These are phyloP conservation scores for Drosophila testacea DNA, from an alignment of 2,888 invertebrate species.

Conservation along the genomic window DNA sequence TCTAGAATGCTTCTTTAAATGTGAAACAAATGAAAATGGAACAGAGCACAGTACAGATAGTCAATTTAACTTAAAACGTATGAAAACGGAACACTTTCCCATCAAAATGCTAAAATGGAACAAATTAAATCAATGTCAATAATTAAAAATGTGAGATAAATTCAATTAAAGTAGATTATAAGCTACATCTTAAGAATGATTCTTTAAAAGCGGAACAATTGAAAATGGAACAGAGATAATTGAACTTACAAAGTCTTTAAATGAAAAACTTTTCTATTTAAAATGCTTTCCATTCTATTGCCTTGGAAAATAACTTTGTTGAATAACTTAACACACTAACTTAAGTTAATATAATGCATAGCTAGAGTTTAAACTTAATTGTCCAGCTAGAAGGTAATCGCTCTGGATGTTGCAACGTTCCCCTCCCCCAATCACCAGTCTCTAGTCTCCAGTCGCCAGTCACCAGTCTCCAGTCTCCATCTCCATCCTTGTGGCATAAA, in stretches of 20 bases:
- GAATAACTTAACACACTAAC: constrained; percentile 1
- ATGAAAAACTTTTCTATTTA: not conserved
- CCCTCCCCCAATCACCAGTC: not conserved
- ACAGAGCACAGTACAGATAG: not conserved
- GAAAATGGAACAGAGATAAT: not conserved
- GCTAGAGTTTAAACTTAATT: constrained; percentile 19
- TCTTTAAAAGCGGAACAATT: not conserved
- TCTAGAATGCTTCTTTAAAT: not conserved
- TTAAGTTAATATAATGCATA: constrained; percentile 6
- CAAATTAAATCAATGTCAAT: too few species aligned
- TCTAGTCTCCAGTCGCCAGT: not conserved
- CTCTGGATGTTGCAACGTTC: not conserved
- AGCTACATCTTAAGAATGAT: too few species aligned
- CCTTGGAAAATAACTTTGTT: constrained; percentile 10
- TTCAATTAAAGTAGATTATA: too few species aligned
- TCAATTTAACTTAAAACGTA: not conserved
- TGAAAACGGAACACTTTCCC: constrained; percentile 5
- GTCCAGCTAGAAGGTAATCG: constrained; percentile 2
- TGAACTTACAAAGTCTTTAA: not conserved
- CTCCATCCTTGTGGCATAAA: constrained; percentile 6
- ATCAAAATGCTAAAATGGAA: too few species aligned
- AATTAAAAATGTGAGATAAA: too few species aligned
- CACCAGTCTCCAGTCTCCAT: not conserved
- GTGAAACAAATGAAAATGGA: not conserved
- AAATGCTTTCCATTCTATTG: not conserved